Evolutionary conservation across 2,888 invertebrate genomes (phyloP), one percentile per base, ranked within the genome.

Genomic region (Myopa testacea): DNA sequence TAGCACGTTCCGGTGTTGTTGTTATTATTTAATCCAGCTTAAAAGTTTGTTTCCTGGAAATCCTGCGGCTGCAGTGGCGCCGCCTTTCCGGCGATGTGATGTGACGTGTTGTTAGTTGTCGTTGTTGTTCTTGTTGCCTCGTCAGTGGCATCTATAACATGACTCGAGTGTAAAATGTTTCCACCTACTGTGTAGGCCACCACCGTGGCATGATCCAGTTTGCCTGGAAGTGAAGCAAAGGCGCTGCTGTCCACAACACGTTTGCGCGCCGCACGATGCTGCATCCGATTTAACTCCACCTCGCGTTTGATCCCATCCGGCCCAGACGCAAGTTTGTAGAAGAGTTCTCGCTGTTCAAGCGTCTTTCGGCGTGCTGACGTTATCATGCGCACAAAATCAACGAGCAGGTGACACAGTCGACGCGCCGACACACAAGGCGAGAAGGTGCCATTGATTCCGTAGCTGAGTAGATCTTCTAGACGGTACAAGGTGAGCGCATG

Each of bases 121-220:
- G 70, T 77, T 71, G 75, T 60, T 34, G 40, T 67, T 45, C 50
- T 14, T 73, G 60, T 69, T 26, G 52, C 19, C 45, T 80, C 81
- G 34, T 80, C 81, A 74, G 70, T 75, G 45, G 79, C 60, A 65
- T 75, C 79, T 38, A 74, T 77, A 7, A n/a, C 14, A n/a, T 10
- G 16, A 62, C 69, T 70, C 12, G 77, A 73, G 52, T 52, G 62
- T 4, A 14, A 67, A 37, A 37, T 65, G 34, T 38, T 12, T 38
- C 67, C 52, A n/a, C 94, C 94, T 58, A 95, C 94, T 81, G 93
- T 93, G 86, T 93, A 95, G 3, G 96, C 96, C 71, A 95, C 94
- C 34, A 95, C 93, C 5, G 95, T 94, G 37, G 96, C 96, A 89
- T 96, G 96, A 89, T 97, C 96, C 81, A 97, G 90, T 88, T 97